These are phyloP conservation scores for Dunckerocampus dactyliophorus DNA, from an alignment of 2,113 vertebrate species.

Conservation along the genomic window DNA sequence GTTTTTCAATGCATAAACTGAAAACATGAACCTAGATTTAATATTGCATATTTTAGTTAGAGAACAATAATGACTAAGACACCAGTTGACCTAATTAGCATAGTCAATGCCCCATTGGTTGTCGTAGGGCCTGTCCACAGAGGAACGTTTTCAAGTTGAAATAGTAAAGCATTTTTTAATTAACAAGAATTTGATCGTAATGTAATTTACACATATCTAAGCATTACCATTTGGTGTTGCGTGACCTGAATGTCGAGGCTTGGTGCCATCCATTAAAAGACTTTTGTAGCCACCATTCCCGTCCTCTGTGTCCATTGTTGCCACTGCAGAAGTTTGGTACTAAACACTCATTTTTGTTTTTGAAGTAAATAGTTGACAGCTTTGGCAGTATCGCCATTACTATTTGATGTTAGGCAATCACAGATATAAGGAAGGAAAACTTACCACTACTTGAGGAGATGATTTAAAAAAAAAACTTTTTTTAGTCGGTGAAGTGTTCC, in stretches of 20 bases:
- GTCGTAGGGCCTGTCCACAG: too few relatives aligned
- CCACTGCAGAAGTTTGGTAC: neutral
- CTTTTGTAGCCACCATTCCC: slow-evolving; percentile 34
- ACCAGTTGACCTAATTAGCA: too few relatives aligned
- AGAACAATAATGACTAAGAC: too few relatives aligned
- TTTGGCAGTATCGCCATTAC: neutral
- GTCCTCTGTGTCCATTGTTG: slow-evolving; percentile 27
- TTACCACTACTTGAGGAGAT: slow-evolving; percentile 24
- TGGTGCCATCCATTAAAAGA: slow-evolving; percentile 12
- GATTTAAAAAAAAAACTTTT: neutral
- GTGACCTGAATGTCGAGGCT: slow-evolving; percentile 36
- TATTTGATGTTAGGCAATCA: neutral
- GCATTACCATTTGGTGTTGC: neutral
- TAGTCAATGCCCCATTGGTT: too few relatives aligned
- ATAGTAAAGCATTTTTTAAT: too few relatives aligned
- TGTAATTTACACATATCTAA: too few relatives aligned
- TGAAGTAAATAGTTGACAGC: neutral
- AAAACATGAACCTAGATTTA: neutral
- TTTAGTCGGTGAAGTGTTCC: neutral
- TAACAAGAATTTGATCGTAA: too few relatives aligned
- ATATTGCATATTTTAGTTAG: neutral
- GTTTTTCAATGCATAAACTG: slow-evolving; percentile 41
- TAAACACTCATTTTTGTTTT: slow-evolving; percentile 26
- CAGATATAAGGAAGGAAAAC: neutral
- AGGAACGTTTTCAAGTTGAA: too few relatives aligned